A percentile compares a stretch with the other conserved stretches of the same genome.
phyloP scores from a whole-genome alignment of 2,888 invertebrate genomes.

The Drosophila testacea region DNA sequence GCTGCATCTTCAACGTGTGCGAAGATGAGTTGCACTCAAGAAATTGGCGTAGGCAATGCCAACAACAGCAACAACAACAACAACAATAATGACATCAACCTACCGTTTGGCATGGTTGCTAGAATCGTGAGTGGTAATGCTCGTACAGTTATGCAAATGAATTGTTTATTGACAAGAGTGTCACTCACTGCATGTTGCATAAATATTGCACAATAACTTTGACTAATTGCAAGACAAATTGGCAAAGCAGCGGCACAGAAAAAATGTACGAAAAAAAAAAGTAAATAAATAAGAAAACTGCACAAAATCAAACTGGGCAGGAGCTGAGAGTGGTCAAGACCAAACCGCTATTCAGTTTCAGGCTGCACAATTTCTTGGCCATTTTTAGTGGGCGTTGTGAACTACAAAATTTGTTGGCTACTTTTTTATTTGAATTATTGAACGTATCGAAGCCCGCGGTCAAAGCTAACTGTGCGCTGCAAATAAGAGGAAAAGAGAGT shows the following conservation, averaged over 20 bases:
- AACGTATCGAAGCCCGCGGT: conserved; percentile 74
- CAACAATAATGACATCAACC: conserved; percentile 10
- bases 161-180: conserved; percentile 75
- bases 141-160: conserved; percentile 73
- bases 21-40: conserved; percentile 74
- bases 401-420: conserved; percentile 68
- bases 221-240: conserved; percentile 76
- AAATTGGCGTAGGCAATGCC: conserved; percentile 55
- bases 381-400: conserved; percentile 65
- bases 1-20: conserved; percentile 56
- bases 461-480: conserved; percentile 73
- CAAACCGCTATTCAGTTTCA: conserved; percentile 51
- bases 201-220: conserved; percentile 78
- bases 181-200: conserved; percentile 72
- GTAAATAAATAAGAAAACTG: conserved; percentile 32
- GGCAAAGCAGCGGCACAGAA: conserved; percentile 32
- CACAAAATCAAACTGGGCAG: conserved; percentile 17
- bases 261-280: not conserved
- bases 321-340: conserved; percentile 11
- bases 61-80: conserved; percentile 22
- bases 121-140: conserved; percentile 63
- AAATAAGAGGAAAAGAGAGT: not conserved
- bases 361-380: conserved; percentile 27
- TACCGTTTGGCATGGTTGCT: conserved; percentile 30
- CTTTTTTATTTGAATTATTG: conserved; percentile 80